These are phyloP conservation scores for Semotilus atromaculatus DNA, from an alignment of 2,797 vertebrate genomes.

Conservation along the genomic window DNA sequence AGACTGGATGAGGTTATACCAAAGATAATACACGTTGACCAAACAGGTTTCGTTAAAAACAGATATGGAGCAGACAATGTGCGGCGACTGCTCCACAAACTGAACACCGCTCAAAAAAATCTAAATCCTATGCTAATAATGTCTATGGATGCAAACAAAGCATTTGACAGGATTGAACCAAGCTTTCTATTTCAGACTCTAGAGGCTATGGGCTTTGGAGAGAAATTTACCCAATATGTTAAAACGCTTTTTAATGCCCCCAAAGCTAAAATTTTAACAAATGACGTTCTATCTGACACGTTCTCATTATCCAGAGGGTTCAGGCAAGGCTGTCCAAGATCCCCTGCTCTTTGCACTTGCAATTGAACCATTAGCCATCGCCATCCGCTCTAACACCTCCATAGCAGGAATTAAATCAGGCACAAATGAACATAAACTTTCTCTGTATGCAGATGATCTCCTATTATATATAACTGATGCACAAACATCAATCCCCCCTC, in stretches of 20 bases:
- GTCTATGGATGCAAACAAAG: neutral
- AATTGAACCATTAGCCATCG: no score
- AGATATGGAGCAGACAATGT: no score
- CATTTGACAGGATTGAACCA: constrained; percentile 12
- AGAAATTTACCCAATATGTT: constrained; percentile 15
- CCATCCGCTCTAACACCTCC: no score
- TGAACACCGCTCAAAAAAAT: neutral
- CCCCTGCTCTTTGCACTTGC: no score
- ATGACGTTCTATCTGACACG: neutral
- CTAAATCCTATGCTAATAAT: no score
- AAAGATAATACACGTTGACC: no score
- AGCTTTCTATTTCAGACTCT: constrained; percentile 3
- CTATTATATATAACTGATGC: no score
- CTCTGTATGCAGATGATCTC: no score
- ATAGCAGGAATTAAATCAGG: no score
- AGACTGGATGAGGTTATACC: neutral
- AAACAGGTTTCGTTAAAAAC: no score
- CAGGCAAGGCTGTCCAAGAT: neutral
- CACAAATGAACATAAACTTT: neutral
- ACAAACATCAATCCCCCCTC: no score
- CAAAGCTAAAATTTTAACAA: constrained; percentile 23
- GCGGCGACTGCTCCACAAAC: no score
- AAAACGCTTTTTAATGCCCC: constrained; percentile 27
- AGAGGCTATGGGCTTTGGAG: constrained; percentile 19
- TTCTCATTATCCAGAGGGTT: neutral